Conservation (phyloP, 2,113 vertebrate genomes). For the Otocyon megalotis region DNA sequence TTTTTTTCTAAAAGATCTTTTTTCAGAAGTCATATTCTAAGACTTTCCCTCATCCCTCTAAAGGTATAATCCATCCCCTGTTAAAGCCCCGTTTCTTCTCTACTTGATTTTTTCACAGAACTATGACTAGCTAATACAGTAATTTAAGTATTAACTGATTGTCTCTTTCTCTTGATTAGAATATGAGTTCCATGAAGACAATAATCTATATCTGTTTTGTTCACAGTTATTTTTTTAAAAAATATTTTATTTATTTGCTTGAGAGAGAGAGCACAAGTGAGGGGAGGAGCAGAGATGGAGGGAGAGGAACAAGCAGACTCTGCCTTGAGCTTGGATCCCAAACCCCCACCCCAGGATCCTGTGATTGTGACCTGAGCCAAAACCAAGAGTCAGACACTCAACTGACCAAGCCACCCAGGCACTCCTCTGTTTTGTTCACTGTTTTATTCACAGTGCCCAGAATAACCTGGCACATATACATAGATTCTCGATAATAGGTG, state of each 20-base stretch:
- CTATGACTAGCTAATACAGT: not conserved
- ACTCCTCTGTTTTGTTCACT: not conserved
- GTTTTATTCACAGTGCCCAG: not conserved
- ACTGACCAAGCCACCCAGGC: not conserved
- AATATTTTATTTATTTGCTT: not conserved
- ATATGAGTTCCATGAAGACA: not conserved
- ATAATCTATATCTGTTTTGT: constrained; percentile 23
- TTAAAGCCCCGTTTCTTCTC: not conserved
- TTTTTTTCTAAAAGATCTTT: not conserved
- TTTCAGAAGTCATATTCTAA: not conserved
- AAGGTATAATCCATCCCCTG: not conserved
- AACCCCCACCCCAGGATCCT: not conserved
- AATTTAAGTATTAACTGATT: not conserved
- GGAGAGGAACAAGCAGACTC: not conserved
- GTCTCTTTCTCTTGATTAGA: constrained; percentile 34
- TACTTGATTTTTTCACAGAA: not conserved
- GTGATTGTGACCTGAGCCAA: not conserved
- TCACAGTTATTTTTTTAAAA: not conserved
- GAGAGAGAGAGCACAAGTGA: not conserved
- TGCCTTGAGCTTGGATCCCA: not conserved
- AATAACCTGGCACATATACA: not conserved
- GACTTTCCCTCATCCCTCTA: not conserved
- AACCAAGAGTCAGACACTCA: not conserved
- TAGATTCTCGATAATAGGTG: not conserved
- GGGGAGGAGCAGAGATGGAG: not conserved